Conservation (phyloP, 2,113 vertebrate species). For the Paramormyrops kingsleyae region DNA sequence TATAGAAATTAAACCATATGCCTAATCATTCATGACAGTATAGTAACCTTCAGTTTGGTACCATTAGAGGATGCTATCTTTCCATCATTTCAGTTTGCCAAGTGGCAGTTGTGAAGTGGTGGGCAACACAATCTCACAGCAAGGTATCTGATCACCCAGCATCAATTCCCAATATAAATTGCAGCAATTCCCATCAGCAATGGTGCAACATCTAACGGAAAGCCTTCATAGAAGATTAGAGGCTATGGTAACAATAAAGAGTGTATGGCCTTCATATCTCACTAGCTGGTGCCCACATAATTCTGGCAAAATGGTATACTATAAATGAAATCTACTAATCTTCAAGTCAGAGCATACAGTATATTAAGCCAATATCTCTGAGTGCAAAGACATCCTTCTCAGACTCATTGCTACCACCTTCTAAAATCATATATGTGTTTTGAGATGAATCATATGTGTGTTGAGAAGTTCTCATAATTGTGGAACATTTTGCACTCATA, state of each 20-base stretch:
- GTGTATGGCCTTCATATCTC: not conserved
- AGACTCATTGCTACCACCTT: not conserved
- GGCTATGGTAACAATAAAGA: not conserved
- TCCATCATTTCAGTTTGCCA: not conserved
- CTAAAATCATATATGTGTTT: not conserved
- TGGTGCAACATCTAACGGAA: not conserved
- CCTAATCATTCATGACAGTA: not conserved
- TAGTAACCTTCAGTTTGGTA: not conserved
- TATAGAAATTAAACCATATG: not conserved
- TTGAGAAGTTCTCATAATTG: not conserved
- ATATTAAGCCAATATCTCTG: not conserved
- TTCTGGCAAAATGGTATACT: not conserved
- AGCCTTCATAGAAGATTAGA: not conserved
- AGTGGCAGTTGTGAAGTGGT: not conserved
- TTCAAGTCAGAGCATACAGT: not conserved
- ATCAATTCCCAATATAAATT: not conserved
- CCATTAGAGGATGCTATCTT: not conserved
- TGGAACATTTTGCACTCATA: not conserved
- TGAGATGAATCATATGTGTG: not conserved
- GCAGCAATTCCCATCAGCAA: not conserved
- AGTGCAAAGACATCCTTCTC: not conserved
- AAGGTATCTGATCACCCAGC: not conserved
- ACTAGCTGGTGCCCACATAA: not conserved
- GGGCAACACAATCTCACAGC: not conserved
- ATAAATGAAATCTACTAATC: not conserved